phyloP scores from a whole-genome alignment of 2,113 vertebrate genomes.

The Carassius gibelio region DNA sequence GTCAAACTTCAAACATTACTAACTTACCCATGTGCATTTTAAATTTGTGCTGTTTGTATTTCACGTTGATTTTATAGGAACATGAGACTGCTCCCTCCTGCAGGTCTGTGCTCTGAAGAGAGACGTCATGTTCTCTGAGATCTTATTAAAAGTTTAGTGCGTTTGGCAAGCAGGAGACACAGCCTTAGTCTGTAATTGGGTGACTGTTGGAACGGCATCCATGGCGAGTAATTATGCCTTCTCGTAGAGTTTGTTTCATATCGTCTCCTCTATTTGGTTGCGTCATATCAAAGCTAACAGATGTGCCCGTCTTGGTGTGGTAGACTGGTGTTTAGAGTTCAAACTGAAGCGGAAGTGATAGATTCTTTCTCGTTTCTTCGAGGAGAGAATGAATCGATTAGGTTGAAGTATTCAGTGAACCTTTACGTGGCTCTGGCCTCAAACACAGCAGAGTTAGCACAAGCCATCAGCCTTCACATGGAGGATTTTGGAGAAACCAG shows the following conservation, averaged over 20 bases:
- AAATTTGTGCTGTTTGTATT: conserved; percentile 43
- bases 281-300: neutral
- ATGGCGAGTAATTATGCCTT: conserved; percentile 19
- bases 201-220: neutral
- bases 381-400: conserved; percentile 32
- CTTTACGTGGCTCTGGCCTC: conserved; percentile 4
- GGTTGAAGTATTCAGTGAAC: conserved; percentile 4
- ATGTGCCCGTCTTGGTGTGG: neutral
- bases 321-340: conserved; percentile 32
- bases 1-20: neutral
- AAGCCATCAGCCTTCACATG: conserved; percentile 94
- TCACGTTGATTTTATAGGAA: conserved; percentile 15
- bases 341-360: conserved; percentile 39
- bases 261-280: conserved; percentile 26
- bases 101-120: conserved; percentile 52
- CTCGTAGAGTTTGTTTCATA: neutral
- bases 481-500: conserved; percentile 97
- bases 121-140: conserved; percentile 43
- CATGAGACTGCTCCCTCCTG: conserved; percentile 34
- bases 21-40: conserved; percentile 22
- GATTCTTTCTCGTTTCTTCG: conserved; percentile 37
- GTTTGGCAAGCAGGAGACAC: conserved; percentile 48
- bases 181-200: neutral
- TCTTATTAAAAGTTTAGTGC: conserved; percentile 32
- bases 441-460: conserved; percentile 82